Percentiles rank a stretch among this genome's conserved stretches.
Conservation (phyloP, 2,888 invertebrate species). For the Hesperia comma region DNA sequence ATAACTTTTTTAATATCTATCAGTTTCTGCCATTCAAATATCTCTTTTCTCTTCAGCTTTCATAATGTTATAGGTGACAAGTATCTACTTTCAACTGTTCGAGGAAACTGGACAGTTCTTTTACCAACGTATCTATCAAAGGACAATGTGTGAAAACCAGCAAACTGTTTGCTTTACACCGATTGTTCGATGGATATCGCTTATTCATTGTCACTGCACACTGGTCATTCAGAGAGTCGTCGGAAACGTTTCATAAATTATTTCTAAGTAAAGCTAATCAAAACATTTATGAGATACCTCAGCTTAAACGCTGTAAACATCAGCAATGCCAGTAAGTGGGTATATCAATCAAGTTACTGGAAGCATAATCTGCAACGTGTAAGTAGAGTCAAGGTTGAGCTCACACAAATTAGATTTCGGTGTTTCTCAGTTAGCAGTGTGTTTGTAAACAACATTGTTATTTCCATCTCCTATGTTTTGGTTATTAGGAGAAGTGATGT, state of each 20-base stretch:
- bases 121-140: not conserved
- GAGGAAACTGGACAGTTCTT: not conserved
- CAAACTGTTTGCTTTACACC: not conserved
- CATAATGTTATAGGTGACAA: too few species aligned
- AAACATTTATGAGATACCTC: not conserved
- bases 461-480: not conserved
- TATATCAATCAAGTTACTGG: not conserved
- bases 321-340: not conserved
- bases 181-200: not conserved
- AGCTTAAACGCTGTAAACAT: not conserved
- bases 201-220: not conserved
- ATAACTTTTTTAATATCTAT: too few species aligned
- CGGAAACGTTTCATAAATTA: not conserved
- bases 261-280: not conserved
- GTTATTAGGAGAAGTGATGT: not conserved
- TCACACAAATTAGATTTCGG: conserved; percentile 13
- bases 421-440: not conserved
- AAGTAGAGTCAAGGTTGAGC: conserved; percentile 10
- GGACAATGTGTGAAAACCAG: not conserved
- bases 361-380: not conserved
- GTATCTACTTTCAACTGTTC: not conserved
- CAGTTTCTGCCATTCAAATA: too few species aligned
- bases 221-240: not conserved
- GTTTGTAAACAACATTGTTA: conserved; percentile 6
- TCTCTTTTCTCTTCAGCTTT: too few species aligned